Percentiles rank a stretch among this genome's conserved stretches.
Evolutionary conservation across 1,140 invertebrate genomes (phyloP).

Genomic region (Neelides sp.): DNA sequence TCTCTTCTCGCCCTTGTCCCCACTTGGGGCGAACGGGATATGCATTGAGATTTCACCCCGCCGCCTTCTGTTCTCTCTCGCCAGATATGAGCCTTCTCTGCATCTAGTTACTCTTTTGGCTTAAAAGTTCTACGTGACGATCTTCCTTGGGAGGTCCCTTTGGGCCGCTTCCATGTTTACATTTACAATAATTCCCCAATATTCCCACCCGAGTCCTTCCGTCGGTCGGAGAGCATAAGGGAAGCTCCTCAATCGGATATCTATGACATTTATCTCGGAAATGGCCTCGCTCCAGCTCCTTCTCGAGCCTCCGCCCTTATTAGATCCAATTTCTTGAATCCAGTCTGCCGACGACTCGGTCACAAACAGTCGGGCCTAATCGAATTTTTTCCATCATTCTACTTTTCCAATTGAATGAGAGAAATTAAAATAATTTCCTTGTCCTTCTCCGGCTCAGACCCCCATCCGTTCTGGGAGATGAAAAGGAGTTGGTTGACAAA

Average conservation of each 20-base stretch:
- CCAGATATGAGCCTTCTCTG: constrained; percentile 20
- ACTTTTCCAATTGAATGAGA: no score
- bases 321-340: no score
- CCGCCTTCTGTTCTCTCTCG: background rate
- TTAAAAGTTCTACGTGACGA: constrained; percentile 21
- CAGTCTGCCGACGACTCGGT: no score
- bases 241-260: background rate
- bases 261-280: background rate
- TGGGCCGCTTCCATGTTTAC: constrained; percentile 23
- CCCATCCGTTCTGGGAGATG: no score
- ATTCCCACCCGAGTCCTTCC: no score
- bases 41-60: background rate
- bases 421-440: constrained; percentile 13
- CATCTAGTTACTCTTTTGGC: constrained; percentile 15
- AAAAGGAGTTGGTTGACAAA: background rate
- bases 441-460: no score
- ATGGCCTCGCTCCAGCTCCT: no score
- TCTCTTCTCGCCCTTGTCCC: background rate
- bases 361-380: no score
- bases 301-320: no score
- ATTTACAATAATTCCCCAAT: constrained; percentile 25
- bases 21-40: background rate
- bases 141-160: constrained; percentile 20
- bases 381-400: no score
- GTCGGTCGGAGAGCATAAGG: constrained; percentile 8